Percentiles rank a stretch among this genome's conserved stretches.
phyloP scores from a whole-genome alignment of 2,888 invertebrate species.

The Epinotia brunnichana region DNA sequence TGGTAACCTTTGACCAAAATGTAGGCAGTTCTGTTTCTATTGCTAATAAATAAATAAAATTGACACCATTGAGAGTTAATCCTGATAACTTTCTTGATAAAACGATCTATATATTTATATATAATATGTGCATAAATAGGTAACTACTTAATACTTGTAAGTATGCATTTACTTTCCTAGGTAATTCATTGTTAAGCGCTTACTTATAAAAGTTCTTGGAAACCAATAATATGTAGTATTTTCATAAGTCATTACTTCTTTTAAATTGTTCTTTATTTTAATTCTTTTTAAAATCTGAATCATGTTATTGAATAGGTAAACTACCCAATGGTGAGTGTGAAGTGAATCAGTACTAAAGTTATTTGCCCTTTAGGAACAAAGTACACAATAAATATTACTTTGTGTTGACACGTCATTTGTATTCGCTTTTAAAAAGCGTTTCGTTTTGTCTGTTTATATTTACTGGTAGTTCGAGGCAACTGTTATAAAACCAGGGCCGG shows the following conservation, averaged over 20 bases:
- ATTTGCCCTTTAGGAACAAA: slow-evolving; percentile 24
- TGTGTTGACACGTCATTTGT: slow-evolving; percentile 28
- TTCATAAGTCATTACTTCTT: neutral
- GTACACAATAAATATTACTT: slow-evolving; percentile 28
- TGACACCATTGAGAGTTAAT: slow-evolving; percentile 5
- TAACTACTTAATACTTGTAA: no score
- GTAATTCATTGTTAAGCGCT: neutral
- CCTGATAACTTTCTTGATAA: neutral
- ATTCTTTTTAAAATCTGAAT: slow-evolving; percentile 7
- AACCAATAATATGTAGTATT: neutral
- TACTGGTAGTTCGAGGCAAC: neutral
- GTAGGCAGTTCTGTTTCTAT: slow-evolving; percentile 7
- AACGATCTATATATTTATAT: no score
- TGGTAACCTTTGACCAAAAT: slow-evolving; percentile 28
- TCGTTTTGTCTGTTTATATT: neutral
- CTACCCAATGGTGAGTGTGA: slow-evolving; percentile 1
- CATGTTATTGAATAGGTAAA: slow-evolving; percentile 12
- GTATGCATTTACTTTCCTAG: no score
- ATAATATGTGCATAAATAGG: no score
- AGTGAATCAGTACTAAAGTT: slow-evolving; percentile 25
- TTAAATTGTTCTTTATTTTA: neutral
- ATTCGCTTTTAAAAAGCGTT: slow-evolving; percentile 7
- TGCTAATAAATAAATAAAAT: slow-evolving; percentile 25
- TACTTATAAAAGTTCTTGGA: neutral
- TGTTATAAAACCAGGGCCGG: neutral